These are phyloP conservation scores for Lasioglossum malachurum DNA, from an alignment of 2,888 invertebrate species.

Conservation along the genomic window DNA sequence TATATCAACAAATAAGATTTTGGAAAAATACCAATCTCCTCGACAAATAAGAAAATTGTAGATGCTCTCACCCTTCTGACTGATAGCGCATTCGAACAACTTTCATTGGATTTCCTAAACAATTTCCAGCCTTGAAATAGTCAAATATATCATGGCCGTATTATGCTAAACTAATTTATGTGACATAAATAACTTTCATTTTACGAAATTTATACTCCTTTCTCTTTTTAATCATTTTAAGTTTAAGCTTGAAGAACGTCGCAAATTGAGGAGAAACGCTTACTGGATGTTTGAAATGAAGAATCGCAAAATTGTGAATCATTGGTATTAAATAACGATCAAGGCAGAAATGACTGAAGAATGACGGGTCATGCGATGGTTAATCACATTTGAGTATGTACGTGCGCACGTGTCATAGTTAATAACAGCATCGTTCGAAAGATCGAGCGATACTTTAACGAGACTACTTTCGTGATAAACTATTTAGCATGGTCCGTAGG, in stretches of 20 bases:
- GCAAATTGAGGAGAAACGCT: not conserved
- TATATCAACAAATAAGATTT: not conserved
- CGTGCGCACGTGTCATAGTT: slow-evolving; percentile 21
- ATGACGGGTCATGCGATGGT: slow-evolving; percentile 16
- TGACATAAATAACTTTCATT: not conserved
- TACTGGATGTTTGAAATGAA: not conserved
- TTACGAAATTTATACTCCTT: not conserved
- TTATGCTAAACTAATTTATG: no score
- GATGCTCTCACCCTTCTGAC: not conserved
- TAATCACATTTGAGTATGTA: not conserved
- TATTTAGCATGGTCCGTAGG: slow-evolving; percentile 61
- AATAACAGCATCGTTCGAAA: slow-evolving; percentile 54
- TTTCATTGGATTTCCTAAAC: not conserved
- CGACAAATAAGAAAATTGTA: not conserved
- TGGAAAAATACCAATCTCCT: not conserved
- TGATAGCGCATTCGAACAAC: not conserved
- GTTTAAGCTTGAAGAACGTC: not conserved
- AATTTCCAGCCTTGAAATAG: not conserved
- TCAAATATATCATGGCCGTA: no score
- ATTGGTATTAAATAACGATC: not conserved
- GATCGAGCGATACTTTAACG: slow-evolving; percentile 63
- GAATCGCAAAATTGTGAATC: not conserved
- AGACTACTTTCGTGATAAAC: slow-evolving; percentile 65
- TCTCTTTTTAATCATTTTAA: no score
- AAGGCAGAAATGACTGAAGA: not conserved